Evolutionary conservation across 2,888 invertebrate genomes (phyloP).

Genomic region (Stegophylla sp.): DNA sequence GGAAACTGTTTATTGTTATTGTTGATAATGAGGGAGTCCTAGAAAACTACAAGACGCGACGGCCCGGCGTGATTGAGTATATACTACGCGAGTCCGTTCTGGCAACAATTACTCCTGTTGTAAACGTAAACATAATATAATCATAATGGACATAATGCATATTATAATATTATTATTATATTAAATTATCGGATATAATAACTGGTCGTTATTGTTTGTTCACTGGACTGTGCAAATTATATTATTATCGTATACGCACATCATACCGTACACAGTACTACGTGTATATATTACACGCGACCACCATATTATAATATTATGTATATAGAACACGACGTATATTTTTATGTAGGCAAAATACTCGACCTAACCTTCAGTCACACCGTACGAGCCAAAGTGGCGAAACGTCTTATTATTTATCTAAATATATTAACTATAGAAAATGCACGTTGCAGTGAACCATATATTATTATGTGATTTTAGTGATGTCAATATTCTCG

Average conservation of each 20-base stretch:
- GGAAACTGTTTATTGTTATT: background rate
- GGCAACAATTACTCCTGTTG: constrained; percentile 5
- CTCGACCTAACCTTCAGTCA: too few relatives aligned
- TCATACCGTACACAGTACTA: background rate
- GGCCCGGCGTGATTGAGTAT: background rate
- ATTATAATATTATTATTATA: background rate
- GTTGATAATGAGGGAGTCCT: constrained; percentile 23
- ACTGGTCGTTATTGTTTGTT: constrained; percentile 21
- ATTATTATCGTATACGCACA: constrained; percentile 5
- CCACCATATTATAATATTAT: too few relatives aligned
- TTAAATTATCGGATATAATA: constrained; percentile 1
- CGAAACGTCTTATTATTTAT: too few relatives aligned
- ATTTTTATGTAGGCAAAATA: too few relatives aligned
- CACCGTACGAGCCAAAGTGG: too few relatives aligned
- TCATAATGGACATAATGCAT: constrained; percentile 12
- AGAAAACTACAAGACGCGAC: constrained; percentile 34
- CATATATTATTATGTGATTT: too few relatives aligned
- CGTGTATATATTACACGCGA: background rate
- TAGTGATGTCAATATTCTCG: too few relatives aligned
- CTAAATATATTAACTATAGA: too few relatives aligned
- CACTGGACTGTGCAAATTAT: background rate
- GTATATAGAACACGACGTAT: too few relatives aligned
- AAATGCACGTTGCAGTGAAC: too few relatives aligned
- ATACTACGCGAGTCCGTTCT: background rate
- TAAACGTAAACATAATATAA: constrained; percentile 10